Evolutionary conservation across 2,797 vertebrate species (phyloP).

Genomic region (Onychomys leucogaster): DNA sequence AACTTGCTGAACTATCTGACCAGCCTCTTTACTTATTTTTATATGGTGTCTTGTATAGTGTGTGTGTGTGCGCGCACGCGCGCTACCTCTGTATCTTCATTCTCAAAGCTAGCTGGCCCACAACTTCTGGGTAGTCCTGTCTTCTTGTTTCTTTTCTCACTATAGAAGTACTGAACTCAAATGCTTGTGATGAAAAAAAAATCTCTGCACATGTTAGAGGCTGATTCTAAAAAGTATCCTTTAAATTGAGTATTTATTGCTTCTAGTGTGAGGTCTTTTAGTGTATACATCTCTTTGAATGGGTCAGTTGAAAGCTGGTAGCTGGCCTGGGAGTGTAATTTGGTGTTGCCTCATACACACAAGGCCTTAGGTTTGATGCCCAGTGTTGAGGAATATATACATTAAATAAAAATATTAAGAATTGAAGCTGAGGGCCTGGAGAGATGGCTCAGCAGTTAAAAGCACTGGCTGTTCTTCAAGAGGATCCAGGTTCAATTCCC

Average conservation of each 20-base stretch:
- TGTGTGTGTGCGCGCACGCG: too few species aligned
- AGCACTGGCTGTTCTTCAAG: background rate
- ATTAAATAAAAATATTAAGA: background rate
- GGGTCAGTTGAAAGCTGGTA: background rate
- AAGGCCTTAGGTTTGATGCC: background rate
- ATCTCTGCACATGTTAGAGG: background rate
- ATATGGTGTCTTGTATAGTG: background rate
- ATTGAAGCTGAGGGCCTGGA: background rate
- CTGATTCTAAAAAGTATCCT: slow-evolving; percentile 35
- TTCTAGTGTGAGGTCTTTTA: background rate
- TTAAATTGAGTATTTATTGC: background rate
- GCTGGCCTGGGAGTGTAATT: background rate
- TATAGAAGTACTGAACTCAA: background rate
- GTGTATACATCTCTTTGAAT: background rate
- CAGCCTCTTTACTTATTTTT: background rate
- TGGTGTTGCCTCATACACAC: too few species aligned
- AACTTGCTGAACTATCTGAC: background rate
- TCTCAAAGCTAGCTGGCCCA: background rate
- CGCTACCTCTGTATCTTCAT: too few species aligned
- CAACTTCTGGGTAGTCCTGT: background rate
- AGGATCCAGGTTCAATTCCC: background rate
- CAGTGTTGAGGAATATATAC: background rate
- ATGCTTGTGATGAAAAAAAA: background rate
- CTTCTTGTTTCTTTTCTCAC: background rate
- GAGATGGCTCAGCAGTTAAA: background rate